A percentile compares a stretch with the other conserved stretches of the same genome.
phyloP scores from a whole-genome alignment of 2,113 vertebrate species.

The Herpetotheres cachinnans region DNA sequence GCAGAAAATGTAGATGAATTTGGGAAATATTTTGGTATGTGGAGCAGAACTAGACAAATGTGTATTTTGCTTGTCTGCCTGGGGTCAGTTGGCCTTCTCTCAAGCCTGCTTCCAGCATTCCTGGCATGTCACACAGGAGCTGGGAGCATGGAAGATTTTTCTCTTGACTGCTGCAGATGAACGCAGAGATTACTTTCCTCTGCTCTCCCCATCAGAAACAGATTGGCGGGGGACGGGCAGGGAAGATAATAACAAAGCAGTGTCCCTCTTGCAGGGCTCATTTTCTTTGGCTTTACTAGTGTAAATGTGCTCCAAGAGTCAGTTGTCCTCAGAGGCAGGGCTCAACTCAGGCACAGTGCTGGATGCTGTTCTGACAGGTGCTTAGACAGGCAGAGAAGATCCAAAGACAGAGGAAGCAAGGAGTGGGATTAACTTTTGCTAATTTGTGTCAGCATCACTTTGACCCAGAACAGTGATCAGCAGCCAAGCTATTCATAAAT shows the following conservation, averaged over 20 bases:
- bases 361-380: not conserved
- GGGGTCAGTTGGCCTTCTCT: not conserved
- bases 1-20: not conserved
- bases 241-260: not conserved
- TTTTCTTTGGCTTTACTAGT: not conserved
- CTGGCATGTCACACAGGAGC: constrained; percentile 70
- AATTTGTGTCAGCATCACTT: not conserved
- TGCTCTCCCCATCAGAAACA: not conserved
- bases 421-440: not conserved
- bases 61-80: constrained; percentile 13
- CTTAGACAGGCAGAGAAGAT: not conserved
- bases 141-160: constrained; percentile 72
- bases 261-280: not conserved
- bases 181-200: constrained; percentile 59
- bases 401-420: not conserved
- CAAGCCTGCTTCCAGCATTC: constrained; percentile 67
- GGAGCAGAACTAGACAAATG: not conserved
- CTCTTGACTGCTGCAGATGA: constrained; percentile 82
- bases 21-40: not conserved
- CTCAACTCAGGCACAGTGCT: not conserved
- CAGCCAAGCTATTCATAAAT: not conserved
- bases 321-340: not conserved
- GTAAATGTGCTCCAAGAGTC: not conserved
- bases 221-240: too few species aligned
- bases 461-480: not conserved